Evolutionary conservation across 1,140 invertebrate species (phyloP).

Genomic region (Bacillus rossius): DNA sequence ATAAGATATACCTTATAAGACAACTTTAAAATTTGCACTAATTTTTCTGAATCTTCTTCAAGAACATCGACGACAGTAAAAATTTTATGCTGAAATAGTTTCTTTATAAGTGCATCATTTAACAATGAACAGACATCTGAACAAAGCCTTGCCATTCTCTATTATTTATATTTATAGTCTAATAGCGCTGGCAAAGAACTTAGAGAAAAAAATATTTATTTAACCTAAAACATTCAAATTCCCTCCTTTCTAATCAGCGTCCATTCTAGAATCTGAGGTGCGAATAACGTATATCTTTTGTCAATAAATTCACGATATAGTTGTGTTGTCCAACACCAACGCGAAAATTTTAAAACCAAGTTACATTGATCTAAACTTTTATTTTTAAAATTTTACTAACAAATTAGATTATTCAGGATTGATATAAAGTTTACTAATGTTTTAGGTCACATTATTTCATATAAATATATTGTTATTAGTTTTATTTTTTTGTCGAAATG

Average conservation of each 20-base stretch:
- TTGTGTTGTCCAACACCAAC: neutral
- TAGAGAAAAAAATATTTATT: neutral
- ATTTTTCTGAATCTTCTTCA: conserved; percentile 43
- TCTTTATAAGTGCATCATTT: conserved; percentile 41
- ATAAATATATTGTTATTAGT: too few species aligned
- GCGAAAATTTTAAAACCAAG: too few species aligned
- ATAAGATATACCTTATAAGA: conserved; percentile 43
- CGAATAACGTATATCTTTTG: neutral
- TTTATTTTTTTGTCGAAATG: too few species aligned
- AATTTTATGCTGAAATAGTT: conserved; percentile 47
- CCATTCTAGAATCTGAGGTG: neutral
- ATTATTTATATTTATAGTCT: neutral
- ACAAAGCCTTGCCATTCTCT: conserved; percentile 14
- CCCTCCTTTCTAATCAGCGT: neutral
- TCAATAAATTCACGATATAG: neutral
- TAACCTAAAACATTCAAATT: neutral
- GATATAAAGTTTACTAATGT: too few species aligned
- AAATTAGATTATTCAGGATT: too few species aligned
- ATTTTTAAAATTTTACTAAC: too few species aligned
- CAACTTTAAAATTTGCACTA: conserved; percentile 39
- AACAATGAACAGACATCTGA: conserved; percentile 27
- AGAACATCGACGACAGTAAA: conserved; percentile 53
- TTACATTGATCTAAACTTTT: too few species aligned
- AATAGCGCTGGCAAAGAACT: too few species aligned
- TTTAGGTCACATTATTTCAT: too few species aligned